Percentiles rank a stretch among this genome's conserved stretches.
phyloP scores from a whole-genome alignment of 2,888 invertebrate genomes.

The Cantharis flavilabris region DNA sequence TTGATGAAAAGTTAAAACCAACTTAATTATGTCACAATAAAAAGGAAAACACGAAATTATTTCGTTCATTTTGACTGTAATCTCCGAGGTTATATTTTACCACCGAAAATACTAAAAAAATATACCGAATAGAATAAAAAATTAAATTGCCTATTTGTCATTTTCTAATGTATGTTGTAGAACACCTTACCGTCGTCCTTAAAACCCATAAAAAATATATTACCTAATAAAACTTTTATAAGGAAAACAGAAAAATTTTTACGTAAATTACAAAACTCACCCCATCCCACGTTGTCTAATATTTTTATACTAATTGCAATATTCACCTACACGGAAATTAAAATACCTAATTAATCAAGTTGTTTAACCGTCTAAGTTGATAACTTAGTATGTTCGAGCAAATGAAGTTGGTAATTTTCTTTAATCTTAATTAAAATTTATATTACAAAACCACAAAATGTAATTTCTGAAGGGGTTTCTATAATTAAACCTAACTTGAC shows the following conservation, averaged over 20 bases:
- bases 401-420: slow-evolving; percentile 1
- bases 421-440: slow-evolving; percentile 1
- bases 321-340: neutral
- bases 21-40: neutral
- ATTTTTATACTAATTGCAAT: neutral
- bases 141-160: neutral
- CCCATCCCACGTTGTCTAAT: neutral
- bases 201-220: neutral
- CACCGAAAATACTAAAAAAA: neutral
- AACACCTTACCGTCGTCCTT: neutral
- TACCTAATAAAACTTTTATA: neutral
- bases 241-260: neutral
- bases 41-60: neutral
- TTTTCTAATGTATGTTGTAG: neutral
- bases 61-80: neutral
- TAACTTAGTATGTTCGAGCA: neutral
- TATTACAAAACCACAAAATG: slow-evolving; percentile 18
- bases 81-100: neutral
- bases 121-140: neutral
- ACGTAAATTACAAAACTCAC: neutral
- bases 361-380: neutral
- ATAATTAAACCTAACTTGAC: slow-evolving; percentile 19
- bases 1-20: neutral
- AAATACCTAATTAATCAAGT: neutral
- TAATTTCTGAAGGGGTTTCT: slow-evolving; percentile 15